Base-by-base conservation (phyloP, 2,113 vertebrate species). In the Capra hircus region DNA sequence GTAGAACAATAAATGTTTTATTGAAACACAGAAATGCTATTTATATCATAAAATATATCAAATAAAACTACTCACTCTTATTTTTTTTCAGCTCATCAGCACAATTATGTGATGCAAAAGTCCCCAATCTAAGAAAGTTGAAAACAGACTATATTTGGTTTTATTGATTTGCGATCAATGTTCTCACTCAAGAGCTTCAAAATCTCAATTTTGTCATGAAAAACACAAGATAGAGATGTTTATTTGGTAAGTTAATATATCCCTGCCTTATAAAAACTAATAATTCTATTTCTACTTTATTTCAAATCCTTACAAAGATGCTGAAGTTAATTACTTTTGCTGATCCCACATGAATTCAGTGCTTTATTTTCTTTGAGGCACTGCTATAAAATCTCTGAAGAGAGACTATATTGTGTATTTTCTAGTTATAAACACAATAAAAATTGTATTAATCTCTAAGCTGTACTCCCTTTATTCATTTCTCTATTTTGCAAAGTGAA, bases 131-230 rank as follows among this genome's bases (percentile, higher is more conserved):
- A 57, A 96, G 60, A 15, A 57, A 90, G 33, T 7, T 85, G 14
- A 78, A 91, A 94, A 50, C 17, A 95, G n/a, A 60, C 15, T 25
- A 30, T 83, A 94, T 95, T 87, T 77, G 80, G 52, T 89, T 96
- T 93, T 91, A 85, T 95, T 88, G 59, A 95, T 95, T 85, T 93
- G 82, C 93, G 28, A 67, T 43, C 82, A 94, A 43, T 55, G 28
- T 96, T 95, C 57, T 88, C 27, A 94, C n/a, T 74, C 59, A 81
- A 60, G 90, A 97, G 64, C 21, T 97, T 94, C 28, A 86, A 86
- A 84, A 60, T 91, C 77, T 95, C 77, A 40, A 33, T 82, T 91
- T 93, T 28, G 50, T 85, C 50, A n/a, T 55, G 21, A 59, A 88
- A 94, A 77, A 7, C 13, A 88, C 40, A 67, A 88, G 19, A 85